Conservation (phyloP, 2,888 invertebrate genomes). For the Lypha dubia region DNA sequence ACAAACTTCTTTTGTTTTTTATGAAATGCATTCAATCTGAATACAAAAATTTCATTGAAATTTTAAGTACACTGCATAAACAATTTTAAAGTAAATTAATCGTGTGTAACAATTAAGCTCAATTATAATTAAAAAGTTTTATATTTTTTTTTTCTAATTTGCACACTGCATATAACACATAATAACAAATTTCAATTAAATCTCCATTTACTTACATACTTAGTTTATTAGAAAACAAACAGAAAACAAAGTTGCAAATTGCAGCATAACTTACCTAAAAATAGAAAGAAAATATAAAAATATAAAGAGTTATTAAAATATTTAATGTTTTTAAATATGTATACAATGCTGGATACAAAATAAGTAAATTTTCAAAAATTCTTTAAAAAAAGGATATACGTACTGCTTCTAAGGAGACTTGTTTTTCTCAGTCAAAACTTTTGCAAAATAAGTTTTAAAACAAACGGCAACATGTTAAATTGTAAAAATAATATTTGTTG, state of each 20-base stretch:
- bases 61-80: no score
- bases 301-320: not conserved
- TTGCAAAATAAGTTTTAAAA: not conserved
- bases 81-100: no score
- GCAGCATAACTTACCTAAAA: slow-evolving; percentile 32
- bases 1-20: no score
- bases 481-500: not conserved
- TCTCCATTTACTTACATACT: slow-evolving; percentile 9
- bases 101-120: not conserved
- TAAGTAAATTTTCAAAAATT: no score
- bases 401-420: not conserved
- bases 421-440: not conserved
- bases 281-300: slow-evolving; percentile 12
- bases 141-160: not conserved
- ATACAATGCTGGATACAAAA: not conserved
- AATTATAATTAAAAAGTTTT: not conserved
- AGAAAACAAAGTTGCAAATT: not conserved
- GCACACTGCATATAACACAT: not conserved
- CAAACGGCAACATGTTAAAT: not conserved
- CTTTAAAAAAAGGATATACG: not conserved
- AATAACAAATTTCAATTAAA: not conserved
- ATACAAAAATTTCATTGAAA: no score
- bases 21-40: no score
- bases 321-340: not conserved
- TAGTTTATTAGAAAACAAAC: not conserved